These are phyloP conservation scores for Caligus rogercresseyi DNA, from an alignment of 1,140 invertebrate genomes.

Conservation along the genomic window DNA sequence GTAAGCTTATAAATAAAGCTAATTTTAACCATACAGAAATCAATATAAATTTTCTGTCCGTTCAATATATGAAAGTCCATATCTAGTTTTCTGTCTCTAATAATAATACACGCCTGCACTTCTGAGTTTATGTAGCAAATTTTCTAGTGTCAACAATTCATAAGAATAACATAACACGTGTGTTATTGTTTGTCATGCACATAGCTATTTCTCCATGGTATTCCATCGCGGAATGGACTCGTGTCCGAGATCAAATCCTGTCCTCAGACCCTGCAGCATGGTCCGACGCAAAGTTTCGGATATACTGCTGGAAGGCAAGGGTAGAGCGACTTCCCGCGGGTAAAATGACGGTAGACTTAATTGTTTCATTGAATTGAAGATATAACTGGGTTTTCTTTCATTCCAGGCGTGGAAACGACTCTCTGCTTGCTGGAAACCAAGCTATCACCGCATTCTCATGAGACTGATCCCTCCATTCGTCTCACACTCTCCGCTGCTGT, in stretches of 20 bases:
- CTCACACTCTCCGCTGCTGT: background rate
- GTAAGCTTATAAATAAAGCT: too few species aligned
- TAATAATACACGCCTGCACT: too few species aligned
- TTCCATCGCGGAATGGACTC: background rate
- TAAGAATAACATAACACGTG: too few species aligned
- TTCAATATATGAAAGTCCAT: too few species aligned
- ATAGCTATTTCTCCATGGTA: constrained; percentile 20
- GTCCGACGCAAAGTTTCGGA: background rate
- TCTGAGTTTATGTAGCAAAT: too few species aligned
- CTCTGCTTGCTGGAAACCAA: background rate
- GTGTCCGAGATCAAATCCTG: background rate
- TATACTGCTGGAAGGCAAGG: background rate
- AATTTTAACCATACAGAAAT: too few species aligned
- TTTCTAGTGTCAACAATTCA: too few species aligned
- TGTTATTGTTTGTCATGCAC: too few species aligned
- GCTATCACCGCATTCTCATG: background rate
- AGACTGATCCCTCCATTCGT: background rate
- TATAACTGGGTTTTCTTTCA: background rate
- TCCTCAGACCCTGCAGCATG: background rate
- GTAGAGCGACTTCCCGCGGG: background rate
- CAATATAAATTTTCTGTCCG: too few species aligned
- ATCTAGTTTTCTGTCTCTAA: too few species aligned
- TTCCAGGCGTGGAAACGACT: background rate
- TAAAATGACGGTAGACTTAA: too few species aligned
- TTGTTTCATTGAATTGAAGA: too few species aligned